Base-by-base conservation (phyloP, 2,113 vertebrate genomes). In the Pelecanus crispus region DNA sequence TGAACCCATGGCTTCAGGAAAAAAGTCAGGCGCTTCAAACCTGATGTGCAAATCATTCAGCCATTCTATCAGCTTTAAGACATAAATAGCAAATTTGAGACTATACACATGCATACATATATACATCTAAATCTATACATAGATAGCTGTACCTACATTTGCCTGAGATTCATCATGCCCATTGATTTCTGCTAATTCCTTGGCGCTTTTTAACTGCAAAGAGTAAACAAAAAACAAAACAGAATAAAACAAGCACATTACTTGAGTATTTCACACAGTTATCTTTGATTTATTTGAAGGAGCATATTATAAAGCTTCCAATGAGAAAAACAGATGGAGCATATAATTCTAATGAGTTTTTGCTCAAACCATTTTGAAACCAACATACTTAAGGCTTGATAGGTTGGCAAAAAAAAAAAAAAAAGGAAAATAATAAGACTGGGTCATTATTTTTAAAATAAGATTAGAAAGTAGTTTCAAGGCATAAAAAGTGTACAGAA, bases 131-230 rank as follows among this genome's bases (percentile, higher is more conserved):
- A 88, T 62, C 77, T 25, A 74, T 36, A 38, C 18, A 67, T 12
- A 59, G 63, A 75, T 20, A 56, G 32, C 15, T 92, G 84, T 97
- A 98, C 98, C 70, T 98, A 98, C 98, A 95, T 98, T 98, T 96
- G 97, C 81, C 94, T 98, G 98, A 97, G 98, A 97, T 75, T 98
- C 98, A 67, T 97, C 98, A 66, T 98, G 98, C 77, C 97, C 98
- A 55, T 98, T 98, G 92, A 98, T 98, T 94, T 98, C 98, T 62
- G 98, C 97, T 96, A 98, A 97, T 73, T 98, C 98, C 98, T 98
- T 98, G 96, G 98, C 75, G 14, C 92, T 98, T 98, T 98, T 98
- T 92, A 98, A 96, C 98, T 98, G 98, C 65, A 94, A 94, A 95
- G 66, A 92, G 66, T 77, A 95, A 95, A 94, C 45, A 97, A 86